phyloP scores from a whole-genome alignment of 2,797 vertebrate genomes.

The Eutrigla gurnardus region DNA sequence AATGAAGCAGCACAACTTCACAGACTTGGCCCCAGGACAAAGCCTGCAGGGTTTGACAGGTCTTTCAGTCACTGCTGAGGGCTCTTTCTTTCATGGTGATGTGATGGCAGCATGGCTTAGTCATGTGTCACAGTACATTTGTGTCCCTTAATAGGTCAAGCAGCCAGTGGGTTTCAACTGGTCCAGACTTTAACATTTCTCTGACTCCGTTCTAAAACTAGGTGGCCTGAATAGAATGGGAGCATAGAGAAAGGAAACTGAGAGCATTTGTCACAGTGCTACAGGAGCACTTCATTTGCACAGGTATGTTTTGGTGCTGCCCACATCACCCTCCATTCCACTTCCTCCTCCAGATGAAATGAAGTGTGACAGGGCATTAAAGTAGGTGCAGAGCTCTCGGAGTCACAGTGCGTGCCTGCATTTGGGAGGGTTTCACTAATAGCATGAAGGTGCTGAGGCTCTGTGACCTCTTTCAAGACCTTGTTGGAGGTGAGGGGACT shows the following conservation, averaged over 20 bases:
- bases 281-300: conserved; percentile 34
- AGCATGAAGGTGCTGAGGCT: conserved; percentile 36
- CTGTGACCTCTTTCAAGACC: conserved; percentile 54
- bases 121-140: conserved; percentile 57
- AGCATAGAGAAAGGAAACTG: conserved; percentile 21
- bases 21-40: conserved; percentile 46
- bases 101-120: conserved; percentile 52
- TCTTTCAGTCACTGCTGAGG: conserved; percentile 53
- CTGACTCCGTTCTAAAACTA: conserved; percentile 61
- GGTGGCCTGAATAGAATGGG: conserved; percentile 57
- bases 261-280: conserved; percentile 21
- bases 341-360: conserved; percentile 56
- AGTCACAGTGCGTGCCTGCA: neutral
- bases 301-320: conserved; percentile 24
- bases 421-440: conserved; percentile 37
- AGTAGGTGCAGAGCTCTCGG: conserved; percentile 47
- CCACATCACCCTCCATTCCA: conserved; percentile 55
- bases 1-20: conserved; percentile 56
- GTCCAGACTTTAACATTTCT: conserved; percentile 53
- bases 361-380: conserved; percentile 72
- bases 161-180: conserved; percentile 43
- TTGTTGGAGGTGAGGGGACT: conserved; percentile 6
- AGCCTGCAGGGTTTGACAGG: conserved; percentile 48
- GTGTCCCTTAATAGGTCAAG: conserved; percentile 39
- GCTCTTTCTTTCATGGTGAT: conserved; percentile 37